These are phyloP conservation scores for Leuctra nigra DNA, from an alignment of 2,888 invertebrate species.

Conservation along the genomic window DNA sequence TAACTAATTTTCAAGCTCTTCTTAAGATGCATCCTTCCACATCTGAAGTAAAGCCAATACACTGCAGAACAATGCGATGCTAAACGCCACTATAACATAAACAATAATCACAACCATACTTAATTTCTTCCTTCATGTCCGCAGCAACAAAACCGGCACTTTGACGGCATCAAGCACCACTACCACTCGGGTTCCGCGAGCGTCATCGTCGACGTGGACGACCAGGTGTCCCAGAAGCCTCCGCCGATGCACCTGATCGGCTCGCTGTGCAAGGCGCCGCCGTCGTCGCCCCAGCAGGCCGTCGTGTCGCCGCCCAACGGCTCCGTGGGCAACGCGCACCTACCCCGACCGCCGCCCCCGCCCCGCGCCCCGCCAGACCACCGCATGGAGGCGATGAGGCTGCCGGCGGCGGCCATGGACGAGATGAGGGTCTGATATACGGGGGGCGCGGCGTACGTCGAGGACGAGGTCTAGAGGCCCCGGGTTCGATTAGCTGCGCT, in stretches of 20 bases:
- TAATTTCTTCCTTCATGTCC: no score
- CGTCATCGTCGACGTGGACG: slow-evolving; percentile 78
- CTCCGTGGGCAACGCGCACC: slow-evolving; percentile 40
- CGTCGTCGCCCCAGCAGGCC: slow-evolving; percentile 47
- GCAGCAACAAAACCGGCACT: slow-evolving; percentile 52
- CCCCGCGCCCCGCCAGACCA: slow-evolving; percentile 48
- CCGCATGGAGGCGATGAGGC: slow-evolving; percentile 38
- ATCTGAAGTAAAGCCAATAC: no score
- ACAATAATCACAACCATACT: no score
- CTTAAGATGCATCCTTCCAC: no score
- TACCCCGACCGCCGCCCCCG: slow-evolving; percentile 50
- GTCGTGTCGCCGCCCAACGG: slow-evolving; percentile 48
- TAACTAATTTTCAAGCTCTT: no score
- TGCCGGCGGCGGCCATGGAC: slow-evolving; percentile 75
- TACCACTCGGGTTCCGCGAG: slow-evolving; percentile 71
- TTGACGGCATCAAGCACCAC: slow-evolving; percentile 56
- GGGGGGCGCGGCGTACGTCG: slow-evolving; percentile 31
- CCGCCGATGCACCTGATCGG: slow-evolving; percentile 12
- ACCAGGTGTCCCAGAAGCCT: slow-evolving; percentile 34
- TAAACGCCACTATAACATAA: no score
- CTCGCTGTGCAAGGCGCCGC: slow-evolving; percentile 52
- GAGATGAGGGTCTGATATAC: slow-evolving; percentile 84
- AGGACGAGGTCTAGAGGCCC: slow-evolving; percentile 4
- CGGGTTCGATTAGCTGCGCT: no score
- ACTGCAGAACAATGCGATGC: no score